Conservation (phyloP, 2,888 invertebrate species). For the Chouioia cunea region DNA sequence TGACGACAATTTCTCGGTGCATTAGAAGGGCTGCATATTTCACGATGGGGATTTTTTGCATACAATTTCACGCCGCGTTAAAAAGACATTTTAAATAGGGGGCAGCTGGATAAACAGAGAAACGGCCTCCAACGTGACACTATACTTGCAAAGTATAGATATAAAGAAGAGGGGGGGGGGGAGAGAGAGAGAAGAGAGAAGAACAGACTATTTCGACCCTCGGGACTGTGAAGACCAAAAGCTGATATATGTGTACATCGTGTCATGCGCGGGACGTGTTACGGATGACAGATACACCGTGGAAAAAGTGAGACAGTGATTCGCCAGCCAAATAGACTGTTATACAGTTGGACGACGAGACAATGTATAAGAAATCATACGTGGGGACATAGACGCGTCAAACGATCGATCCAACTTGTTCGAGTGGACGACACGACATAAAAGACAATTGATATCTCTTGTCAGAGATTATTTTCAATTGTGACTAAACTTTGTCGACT, state of each 20-base stretch:
- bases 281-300: slow-evolving; percentile 28
- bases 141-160: neutral
- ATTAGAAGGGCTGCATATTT: slow-evolving; percentile 66
- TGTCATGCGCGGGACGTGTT: slow-evolving; percentile 30
- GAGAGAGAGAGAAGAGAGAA: neutral
- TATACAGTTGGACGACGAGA: slow-evolving; percentile 24
- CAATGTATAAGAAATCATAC: slow-evolving; percentile 2
- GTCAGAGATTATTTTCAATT: too few relatives aligned
- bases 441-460: too few relatives aligned
- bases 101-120: slow-evolving; percentile 67
- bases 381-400: neutral
- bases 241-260: slow-evolving; percentile 28
- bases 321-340: slow-evolving; percentile 42
- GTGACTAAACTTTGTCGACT: too few relatives aligned
- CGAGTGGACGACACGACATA: neutral
- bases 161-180: neutral
- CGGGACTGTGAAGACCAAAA: slow-evolving; percentile 1
- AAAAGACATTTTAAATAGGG: slow-evolving; percentile 65
- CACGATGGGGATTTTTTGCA: slow-evolving; percentile 66
- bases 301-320: slow-evolving; percentile 28
- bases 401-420: slow-evolving; percentile 14
- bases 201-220: slow-evolving; percentile 6
- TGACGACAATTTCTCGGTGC: slow-evolving; percentile 67
- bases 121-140: slow-evolving; percentile 49
- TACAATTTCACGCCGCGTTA: slow-evolving; percentile 68